phyloP scores from a whole-genome alignment of 2,888 invertebrate genomes.

The Carpatolechia fugitivella region DNA sequence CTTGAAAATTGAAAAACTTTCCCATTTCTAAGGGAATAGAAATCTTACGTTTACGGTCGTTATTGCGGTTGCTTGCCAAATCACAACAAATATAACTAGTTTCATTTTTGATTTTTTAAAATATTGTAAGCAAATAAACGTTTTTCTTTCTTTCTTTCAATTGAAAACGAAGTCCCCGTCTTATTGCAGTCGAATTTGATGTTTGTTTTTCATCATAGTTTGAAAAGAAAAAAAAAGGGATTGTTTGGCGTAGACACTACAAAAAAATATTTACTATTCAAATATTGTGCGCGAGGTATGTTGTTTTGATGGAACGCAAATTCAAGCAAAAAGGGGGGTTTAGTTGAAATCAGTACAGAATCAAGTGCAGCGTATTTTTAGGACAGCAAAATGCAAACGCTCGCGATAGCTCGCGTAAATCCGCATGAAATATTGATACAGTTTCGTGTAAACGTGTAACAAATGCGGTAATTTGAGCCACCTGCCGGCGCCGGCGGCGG shows the following conservation, averaged over 20 bases:
- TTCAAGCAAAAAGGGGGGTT: conserved; percentile 1
- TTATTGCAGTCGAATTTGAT: too few relatives aligned
- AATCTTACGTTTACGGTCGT: conserved; percentile 71
- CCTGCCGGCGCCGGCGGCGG: conserved; percentile 55
- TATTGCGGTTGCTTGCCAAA: too few relatives aligned
- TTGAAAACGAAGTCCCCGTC: too few relatives aligned
- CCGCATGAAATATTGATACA: conserved; percentile 79
- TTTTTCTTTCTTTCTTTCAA: too few relatives aligned
- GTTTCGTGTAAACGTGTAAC: conserved; percentile 79
- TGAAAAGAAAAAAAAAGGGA: too few relatives aligned
- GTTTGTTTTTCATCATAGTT: too few relatives aligned
- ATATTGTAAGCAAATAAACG: too few relatives aligned
- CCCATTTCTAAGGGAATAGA: conserved; percentile 71
- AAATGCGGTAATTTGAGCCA: conserved; percentile 78
- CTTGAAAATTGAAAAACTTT: conserved; percentile 79
- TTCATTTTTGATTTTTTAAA: too few relatives aligned
- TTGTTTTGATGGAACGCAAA: background rate
- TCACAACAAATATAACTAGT: too few relatives aligned
- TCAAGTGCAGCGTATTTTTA: conserved; percentile 45
- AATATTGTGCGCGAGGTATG: background rate
- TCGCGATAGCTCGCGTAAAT: conserved; percentile 74
- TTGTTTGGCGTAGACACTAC: too few relatives aligned
- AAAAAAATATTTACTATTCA: too few relatives aligned
- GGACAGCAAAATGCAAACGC: conserved; percentile 67
- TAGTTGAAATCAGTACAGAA: conserved; percentile 7